Evolutionary conservation across 2,888 invertebrate species (phyloP), one percentile per base, ranked within the genome.

Genomic region (Chloroclysta siterata): DNA sequence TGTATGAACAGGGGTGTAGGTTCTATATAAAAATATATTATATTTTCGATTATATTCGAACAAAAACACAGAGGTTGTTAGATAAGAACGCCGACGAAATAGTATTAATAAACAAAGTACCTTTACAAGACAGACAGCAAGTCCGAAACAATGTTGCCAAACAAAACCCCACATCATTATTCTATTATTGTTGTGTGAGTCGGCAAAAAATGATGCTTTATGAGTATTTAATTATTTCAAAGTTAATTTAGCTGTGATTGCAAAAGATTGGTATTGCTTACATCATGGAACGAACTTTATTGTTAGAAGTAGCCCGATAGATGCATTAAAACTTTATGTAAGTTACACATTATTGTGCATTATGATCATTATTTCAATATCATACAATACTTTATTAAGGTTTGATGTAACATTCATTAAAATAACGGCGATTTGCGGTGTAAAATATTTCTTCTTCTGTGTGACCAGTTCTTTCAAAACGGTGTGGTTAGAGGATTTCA

Each of bases 281-380:
- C 77, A 73, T 71, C 62, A 73, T 62, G 62, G 14, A 22, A 50
- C 29, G 14, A 10, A 36, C 73, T 54, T 74, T 72, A 71, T 60
- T 70, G 63, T 47, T 69, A 13, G 41, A 33, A 56, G 41, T 72
- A 75, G 48, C 17, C 8, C 8, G 17, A 11, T 36, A 5, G 33
- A 8, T 33, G 53, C 63, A 60, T 67, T 53, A 42, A 10, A 53
- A 53, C 14, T 22, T 65, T 64, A 66, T 64, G 64, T 67, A 70
- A 39, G 36, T 39, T 11, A 39, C 36, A 64, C 53, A 36, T 51
- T 8, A 58, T 62, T 63, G 33, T 63, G 52, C 57, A 66, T 78
- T 78, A 71, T 72, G 64, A 73, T 74, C 69, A 76, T 81, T 81
- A 82, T 79, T 80, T 78, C 78, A 79, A 77, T 78, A 79, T 77